These are phyloP conservation scores for Tholera decimalis DNA, from an alignment of 2,888 invertebrate species.

Conservation along the genomic window DNA sequence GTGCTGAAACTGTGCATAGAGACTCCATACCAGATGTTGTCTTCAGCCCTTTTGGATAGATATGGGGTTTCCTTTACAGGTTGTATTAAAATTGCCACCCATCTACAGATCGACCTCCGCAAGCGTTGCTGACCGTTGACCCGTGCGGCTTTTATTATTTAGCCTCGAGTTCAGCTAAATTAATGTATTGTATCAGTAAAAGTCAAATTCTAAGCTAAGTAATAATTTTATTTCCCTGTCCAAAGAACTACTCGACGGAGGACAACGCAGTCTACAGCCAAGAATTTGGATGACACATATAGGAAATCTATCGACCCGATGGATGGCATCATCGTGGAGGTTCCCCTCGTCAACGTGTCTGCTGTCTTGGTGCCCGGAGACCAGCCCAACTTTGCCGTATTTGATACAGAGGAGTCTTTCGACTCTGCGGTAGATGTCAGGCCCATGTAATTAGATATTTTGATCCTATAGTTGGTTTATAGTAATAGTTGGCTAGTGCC, in stretches of 20 bases:
- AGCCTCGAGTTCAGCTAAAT: no score
- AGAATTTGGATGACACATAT: constrained; percentile 11
- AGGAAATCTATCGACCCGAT: constrained; percentile 28
- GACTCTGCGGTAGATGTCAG: constrained; percentile 79
- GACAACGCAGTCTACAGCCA: constrained; percentile 19
- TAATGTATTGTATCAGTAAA: no score
- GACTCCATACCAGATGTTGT: no score
- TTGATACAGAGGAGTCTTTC: constrained; percentile 72
- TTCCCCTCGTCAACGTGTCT: constrained; percentile 83
- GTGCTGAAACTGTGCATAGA: no score
- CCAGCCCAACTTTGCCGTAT: constrained; percentile 17
- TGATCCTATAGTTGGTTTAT: neutral
- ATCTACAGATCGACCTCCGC: no score
- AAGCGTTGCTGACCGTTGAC: no score
- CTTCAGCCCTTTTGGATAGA: no score
- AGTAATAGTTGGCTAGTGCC: neutral
- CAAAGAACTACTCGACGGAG: constrained; percentile 23
- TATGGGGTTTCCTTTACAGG: no score
- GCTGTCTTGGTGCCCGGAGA: constrained; percentile 65
- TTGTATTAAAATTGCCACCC: no score
- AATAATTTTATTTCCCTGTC: neutral
- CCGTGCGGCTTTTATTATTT: no score
- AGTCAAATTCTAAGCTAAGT: neutral
- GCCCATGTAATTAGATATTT: constrained; percentile 73
- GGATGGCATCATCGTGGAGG: constrained; percentile 71